Percentiles rank a stretch among this genome's conserved stretches.
Conservation (phyloP, 2,797 vertebrate species). For the Darevskia nairensis region DNA sequence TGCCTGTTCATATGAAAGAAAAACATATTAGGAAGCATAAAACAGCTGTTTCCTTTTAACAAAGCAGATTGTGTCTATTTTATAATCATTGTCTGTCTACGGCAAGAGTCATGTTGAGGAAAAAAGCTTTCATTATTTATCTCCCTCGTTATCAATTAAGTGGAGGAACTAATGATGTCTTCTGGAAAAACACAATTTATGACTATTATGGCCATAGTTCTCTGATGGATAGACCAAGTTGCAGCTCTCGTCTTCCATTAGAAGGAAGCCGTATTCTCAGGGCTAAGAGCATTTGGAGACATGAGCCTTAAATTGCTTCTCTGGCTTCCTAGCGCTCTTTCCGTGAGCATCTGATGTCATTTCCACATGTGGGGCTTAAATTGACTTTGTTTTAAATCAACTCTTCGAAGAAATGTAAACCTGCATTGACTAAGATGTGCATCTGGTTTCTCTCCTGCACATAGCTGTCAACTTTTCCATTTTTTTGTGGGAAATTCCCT, state of each 20-base stretch:
- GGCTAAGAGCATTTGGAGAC: background rate
- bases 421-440: background rate
- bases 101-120: slow-evolving; percentile 45
- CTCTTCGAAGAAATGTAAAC: background rate
- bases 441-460: slow-evolving; percentile 7
- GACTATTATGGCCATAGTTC: slow-evolving; percentile 38
- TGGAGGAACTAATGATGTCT: slow-evolving; percentile 50
- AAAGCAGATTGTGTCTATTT: slow-evolving; percentile 73
- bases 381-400: background rate
- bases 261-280: background rate
- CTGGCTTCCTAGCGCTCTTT: background rate
- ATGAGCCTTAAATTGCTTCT: slow-evolving; percentile 5
- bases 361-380: background rate
- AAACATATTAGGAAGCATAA: slow-evolving; percentile 74
- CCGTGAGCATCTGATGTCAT: background rate
- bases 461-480: too few species aligned
- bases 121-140: slow-evolving; percentile 65
- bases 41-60: slow-evolving; percentile 79
- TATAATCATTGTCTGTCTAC: slow-evolving; percentile 59
- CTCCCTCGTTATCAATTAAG: slow-evolving; percentile 64
- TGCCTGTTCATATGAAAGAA: slow-evolving; percentile 76
- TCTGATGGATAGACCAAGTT: slow-evolving; percentile 18
- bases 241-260: background rate
- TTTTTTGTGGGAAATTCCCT: too few species aligned
- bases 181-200: slow-evolving; percentile 49